Base-by-base conservation (phyloP, 1,140 invertebrate species). In the Grapholita molesta region DNA sequence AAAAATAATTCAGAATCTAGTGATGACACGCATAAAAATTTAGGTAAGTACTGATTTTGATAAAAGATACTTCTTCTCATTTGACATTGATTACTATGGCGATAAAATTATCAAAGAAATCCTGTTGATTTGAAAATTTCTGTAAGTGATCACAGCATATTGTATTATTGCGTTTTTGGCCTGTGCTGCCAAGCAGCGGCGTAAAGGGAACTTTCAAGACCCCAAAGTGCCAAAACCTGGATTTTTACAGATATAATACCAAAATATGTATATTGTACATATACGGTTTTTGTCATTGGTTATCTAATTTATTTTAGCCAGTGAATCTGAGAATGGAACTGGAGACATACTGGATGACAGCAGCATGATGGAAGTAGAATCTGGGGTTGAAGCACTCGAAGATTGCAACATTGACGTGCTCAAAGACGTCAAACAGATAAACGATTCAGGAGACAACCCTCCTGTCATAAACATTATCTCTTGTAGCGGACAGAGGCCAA, bases 341-440 rank as follows among this genome's bases (percentile, higher is more conserved):
- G 74, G 75, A 72, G 85, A 89, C 15, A 73, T 71, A 9, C 66
- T 82, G 57, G 81, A 82, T 69, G 86, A 90, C 24, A 83, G 70
- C 55, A 72, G 70, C 30, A 77, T 84, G 42, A 66, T 90, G 72
- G 92, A 92, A 72, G 88, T 92, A 4, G 92, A 92, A 76, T 92
- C 92, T 9, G 92, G 92, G 9, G 77, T 92, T n/a, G 92, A 92
- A 68, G 92, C 91, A 4, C 69, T 92, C 33, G 92, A 92, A 76
- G 89, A 92, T 38, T 86, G 74, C 3, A 68, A 70, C 53, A 83
- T 91, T 21, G 89, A 91, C 38, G 82, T 79, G 0, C 87, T 84
- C 42, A 81, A 82, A 2, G 84, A 84, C 55, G 74, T 85, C 18
- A 77, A 79, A 11, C 4, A 77, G 25, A 77, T 83, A n/a, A 72